phyloP scores from a whole-genome alignment of 2,797 vertebrate genomes.

The Dendrocincla fuliginosa region DNA sequence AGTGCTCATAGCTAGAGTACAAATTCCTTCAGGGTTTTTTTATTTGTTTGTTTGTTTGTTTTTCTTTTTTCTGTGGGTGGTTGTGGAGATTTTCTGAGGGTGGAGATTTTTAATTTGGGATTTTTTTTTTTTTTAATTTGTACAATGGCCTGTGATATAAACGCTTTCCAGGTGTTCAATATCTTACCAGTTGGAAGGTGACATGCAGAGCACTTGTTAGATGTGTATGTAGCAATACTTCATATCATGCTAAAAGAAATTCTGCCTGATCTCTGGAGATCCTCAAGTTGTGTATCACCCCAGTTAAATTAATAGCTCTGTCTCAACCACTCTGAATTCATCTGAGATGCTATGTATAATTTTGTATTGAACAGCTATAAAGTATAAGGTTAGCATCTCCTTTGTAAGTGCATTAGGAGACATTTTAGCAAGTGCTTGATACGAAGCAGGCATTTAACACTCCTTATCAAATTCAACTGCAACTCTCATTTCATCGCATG shows the following conservation, averaged over 20 bases:
- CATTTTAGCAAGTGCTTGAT: slow-evolving; percentile 33
- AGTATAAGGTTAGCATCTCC: neutral
- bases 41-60: neutral
- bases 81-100: neutral
- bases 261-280: neutral
- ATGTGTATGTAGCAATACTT: neutral
- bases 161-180: neutral
- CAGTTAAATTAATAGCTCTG: slow-evolving; percentile 49
- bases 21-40: neutral
- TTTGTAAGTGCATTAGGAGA: slow-evolving; percentile 17
- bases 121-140: neutral
- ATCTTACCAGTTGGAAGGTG: neutral
- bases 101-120: neutral
- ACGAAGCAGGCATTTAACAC: slow-evolving; percentile 46
- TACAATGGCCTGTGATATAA: neutral
- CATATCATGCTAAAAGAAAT: neutral
- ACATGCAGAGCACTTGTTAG: neutral
- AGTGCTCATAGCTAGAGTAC: neutral
- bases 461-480: slow-evolving; percentile 20
- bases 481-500: slow-evolving; percentile 59
- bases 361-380: neutral
- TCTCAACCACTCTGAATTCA: neutral
- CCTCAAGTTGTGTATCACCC: neutral
- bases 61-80: neutral
- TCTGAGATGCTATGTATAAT: neutral